Evolutionary conservation across 2,113 vertebrate species (phyloP).

Genomic region (Pollimyrus isidori): DNA sequence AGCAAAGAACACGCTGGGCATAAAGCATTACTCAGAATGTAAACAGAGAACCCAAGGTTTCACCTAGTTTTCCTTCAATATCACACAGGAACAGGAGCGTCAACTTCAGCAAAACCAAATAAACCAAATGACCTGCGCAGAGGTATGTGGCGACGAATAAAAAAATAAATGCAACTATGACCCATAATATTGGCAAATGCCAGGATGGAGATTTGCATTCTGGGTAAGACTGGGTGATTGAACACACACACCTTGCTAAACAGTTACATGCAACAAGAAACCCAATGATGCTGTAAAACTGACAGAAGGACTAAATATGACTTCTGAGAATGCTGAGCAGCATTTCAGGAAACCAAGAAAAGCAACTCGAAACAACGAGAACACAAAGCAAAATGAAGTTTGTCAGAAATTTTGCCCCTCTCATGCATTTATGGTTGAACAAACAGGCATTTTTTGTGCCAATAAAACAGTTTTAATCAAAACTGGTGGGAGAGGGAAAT

Average conservation of each 20-base stretch:
- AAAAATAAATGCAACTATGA: background rate
- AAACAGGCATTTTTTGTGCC: background rate
- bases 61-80: background rate
- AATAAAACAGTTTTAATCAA: slow-evolving; percentile 8
- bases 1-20: background rate
- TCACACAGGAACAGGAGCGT: background rate
- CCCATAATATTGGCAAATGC: background rate
- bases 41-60: background rate
- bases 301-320: background rate
- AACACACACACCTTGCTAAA: background rate
- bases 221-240: too few species aligned
- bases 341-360: background rate
- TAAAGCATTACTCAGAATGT: slow-evolving; percentile 12
- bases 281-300: background rate
- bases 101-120: background rate
- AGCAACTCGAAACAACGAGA: background rate
- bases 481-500: background rate
- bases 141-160: background rate
- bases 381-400: background rate
- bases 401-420: background rate
- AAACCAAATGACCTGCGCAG: background rate
- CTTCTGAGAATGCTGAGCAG: background rate
- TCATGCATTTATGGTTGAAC: background rate
- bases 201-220: background rate
- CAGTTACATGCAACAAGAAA: background rate